Evolutionary conservation across 2,113 vertebrate species (phyloP), one percentile per base, ranked within the genome.

Genomic region (Plotosus lineatus): DNA sequence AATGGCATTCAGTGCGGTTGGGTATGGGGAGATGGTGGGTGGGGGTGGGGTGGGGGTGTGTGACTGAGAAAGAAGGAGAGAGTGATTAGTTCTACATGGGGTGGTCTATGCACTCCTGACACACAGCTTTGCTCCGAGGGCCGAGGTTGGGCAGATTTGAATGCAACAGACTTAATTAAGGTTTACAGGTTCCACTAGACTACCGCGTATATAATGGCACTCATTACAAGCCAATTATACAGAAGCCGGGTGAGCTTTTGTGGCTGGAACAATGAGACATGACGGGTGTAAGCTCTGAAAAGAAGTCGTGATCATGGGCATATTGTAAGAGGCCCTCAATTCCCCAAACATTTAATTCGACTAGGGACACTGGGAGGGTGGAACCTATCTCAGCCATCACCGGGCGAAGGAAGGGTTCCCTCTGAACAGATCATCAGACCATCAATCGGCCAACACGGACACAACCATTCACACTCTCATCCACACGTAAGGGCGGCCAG

Each of bases 91-190:
- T 85, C 75, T 85, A 85, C 83, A 85, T 68, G 83, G 81, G 76
- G 75, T 82, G 85, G 75, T 83, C 61, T 38, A 28, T 56, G 46
- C 60, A 72, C 82, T 82, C 79, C 38, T 56, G 78, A 87, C 87
- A 88, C 84, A 6, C 28, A 48, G 75, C 83, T 82, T 75, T 87
- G 85, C 86, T 83, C 50, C 78, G 79, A 82, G 66, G 61, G 73
- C 65, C 78, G 55, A 78, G 65, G 71, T 77, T 77, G 78, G 61
- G 88, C 85, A 84, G 68, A 65, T 86, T 88, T 92, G 85, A 92
- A 91, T 89, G 87, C 88, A 85, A 77, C 86, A 83, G 88, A 89
- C 87, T 90, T 92, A 91, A 92, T 92, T 91, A 92, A 91, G 88
- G 88, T 92, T 92, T 91, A 91, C 90, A 90, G 91, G 89, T 92